A percentile compares a stretch with the other conserved stretches of the same genome.
phyloP scores from a whole-genome alignment of 2,888 invertebrate genomes.

The Steinernema scapterisci region DNA sequence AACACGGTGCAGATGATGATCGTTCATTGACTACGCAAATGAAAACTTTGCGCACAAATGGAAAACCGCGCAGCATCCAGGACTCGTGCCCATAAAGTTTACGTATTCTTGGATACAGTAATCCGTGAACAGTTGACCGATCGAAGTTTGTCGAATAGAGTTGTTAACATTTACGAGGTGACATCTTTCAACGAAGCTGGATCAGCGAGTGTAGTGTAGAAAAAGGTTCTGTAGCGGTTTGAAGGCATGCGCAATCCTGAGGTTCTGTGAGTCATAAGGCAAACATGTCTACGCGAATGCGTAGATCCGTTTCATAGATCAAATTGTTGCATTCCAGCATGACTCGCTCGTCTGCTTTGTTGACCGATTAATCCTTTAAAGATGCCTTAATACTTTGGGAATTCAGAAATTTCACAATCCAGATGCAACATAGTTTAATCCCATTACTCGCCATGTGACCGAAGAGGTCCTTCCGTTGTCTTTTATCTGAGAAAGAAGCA shows the following conservation, averaged over 20 bases:
- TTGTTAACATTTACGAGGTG: no score
- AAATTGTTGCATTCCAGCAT: conserved; percentile 16
- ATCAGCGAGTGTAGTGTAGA: no score
- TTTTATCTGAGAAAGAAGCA: background rate
- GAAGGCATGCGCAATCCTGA: no score
- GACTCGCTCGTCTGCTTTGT: background rate
- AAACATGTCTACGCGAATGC: no score
- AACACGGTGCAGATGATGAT: background rate
- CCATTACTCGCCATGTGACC: background rate
- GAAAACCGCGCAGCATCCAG: no score
- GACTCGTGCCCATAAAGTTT: background rate
- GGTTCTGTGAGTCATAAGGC: no score
- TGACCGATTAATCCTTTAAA: conserved; percentile 10
- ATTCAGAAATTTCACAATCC: conserved; percentile 10
- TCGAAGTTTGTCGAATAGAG: background rate
- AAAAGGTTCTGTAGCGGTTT: no score
- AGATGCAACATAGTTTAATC: conserved; percentile 15
- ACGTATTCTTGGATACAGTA: background rate
- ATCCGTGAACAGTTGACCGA: background rate
- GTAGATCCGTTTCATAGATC: background rate
- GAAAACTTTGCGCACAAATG: background rate
- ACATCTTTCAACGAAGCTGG: no score
- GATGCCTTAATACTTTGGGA: background rate
- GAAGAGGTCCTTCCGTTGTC: background rate
- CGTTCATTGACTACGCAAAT: background rate